Evolutionary conservation across 2,113 vertebrate species (phyloP).

Genomic region (Potamarius usumacintae): DNA sequence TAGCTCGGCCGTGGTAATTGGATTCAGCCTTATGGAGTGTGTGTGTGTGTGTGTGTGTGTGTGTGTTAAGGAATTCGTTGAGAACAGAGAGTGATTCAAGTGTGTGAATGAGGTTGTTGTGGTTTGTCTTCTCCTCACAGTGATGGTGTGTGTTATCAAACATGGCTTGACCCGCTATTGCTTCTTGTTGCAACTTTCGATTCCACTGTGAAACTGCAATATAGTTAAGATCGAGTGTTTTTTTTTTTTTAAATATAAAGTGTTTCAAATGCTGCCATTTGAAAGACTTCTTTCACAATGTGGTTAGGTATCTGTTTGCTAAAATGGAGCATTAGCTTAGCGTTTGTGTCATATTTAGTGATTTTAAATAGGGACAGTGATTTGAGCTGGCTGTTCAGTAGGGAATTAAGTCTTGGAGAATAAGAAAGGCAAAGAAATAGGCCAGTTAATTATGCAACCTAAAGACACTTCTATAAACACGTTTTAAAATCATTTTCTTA

Average conservation of each 20-base stretch:
- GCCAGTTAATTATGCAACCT: conserved; percentile 37
- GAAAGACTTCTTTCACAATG: background rate
- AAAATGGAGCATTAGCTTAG: background rate
- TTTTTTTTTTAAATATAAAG: background rate
- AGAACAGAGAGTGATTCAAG: conserved; percentile 51
- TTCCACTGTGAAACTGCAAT: background rate
- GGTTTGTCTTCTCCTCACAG: conserved; percentile 27
- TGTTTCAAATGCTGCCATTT: background rate
- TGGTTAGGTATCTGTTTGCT: background rate
- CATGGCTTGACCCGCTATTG: conserved; percentile 13
- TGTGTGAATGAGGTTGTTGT: conserved; percentile 47
- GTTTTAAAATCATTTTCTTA: background rate
- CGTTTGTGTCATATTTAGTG: background rate
- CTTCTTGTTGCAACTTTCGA: background rate
- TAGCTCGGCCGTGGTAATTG: conserved; percentile 29
- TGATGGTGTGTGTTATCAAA: conserved; percentile 21
- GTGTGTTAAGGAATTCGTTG: conserved; percentile 45
- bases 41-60: conserved; percentile 48
- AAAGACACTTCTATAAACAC: conserved; percentile 41
- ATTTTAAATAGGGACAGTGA: conserved; percentile 11
- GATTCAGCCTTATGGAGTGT: conserved; percentile 45
- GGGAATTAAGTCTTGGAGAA: conserved; percentile 23
- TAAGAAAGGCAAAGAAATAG: conserved; percentile 29
- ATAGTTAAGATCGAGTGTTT: too few species aligned
- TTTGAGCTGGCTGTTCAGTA: background rate